Base-by-base conservation (phyloP, 2,888 invertebrate species). In the Clepsis dumicolana region DNA sequence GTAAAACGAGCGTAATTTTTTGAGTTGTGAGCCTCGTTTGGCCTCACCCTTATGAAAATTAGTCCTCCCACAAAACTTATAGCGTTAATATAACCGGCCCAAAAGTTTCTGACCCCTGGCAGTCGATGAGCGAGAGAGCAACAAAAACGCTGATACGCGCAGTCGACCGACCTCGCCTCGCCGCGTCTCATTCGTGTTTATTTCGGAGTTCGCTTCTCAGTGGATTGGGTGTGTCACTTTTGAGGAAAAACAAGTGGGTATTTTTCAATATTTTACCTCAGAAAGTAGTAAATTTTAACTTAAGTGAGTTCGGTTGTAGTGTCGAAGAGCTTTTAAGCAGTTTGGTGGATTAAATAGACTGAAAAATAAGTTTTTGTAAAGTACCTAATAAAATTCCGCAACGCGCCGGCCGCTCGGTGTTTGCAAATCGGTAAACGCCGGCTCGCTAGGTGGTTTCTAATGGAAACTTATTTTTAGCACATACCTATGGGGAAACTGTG, bases 161-260 rank as follows among this genome's bases (percentile, higher is more conserved):
- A 79, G 78, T 80, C 86, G 82, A 79, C 85, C 87, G 84, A 82
- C 83, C 83, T 81, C 83, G 76, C 83, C 83, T 81, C 83, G 76
- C 77, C 72, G 82, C 80, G 82, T 81, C 80, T 83, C 84, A 80
- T 78, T 82, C 75, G 83, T 81, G 81, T 80, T 85, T 89, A 90
- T 90, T 90, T 90, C 88, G 83, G 88, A 90, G 82, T 86, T 82
- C 80, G 77, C 82, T 82, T 80, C 80, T 73, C 78, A 75, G 81
- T 81, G 76, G 81, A 81, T 87, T 87, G 90, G 90, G 91, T 89
- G 91, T 91, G 90, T 89, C 88, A 76, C 75, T 78, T 80, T 74
- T 73, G 74, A 76, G 74, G 71, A 71, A 77, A 73, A 82, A 84
- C 74, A 88, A 90, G 91, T 93, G 91, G 77, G 91, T 91, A 86